phyloP scores from a whole-genome alignment of 2,113 vertebrate species.

The rat (Rattus norvegicus) region GRCr8 NC_086039.1:80615501-80616000 shows the following conservation, averaged over 20 bases:
- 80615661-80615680: slow-evolving; percentile 41
- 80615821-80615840: not conserved
- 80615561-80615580: not conserved
- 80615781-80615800: slow-evolving; percentile 18
- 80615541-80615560: not conserved
- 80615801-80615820: slow-evolving; percentile 2
- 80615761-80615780: slow-evolving; percentile 54
- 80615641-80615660: slow-evolving; percentile 31
- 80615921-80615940: not conserved
- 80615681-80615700: slow-evolving; percentile 21
- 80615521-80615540: slow-evolving; percentile 48
- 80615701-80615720: slow-evolving; percentile 37
- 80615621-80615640: slow-evolving; percentile 39
- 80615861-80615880: slow-evolving; percentile 26
- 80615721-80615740: slow-evolving; percentile 42
- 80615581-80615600: not conserved
- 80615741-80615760: slow-evolving; percentile 11
- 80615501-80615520: not conserved
- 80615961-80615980: slow-evolving; percentile 1
- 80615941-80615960: slow-evolving; percentile 55
- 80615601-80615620: slow-evolving; percentile 9
- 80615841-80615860: slow-evolving; percentile 28
- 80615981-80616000: slow-evolving; percentile 31
- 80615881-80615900: not conserved
- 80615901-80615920: not conserved